Base-by-base conservation (phyloP, 2,797 vertebrate species). In the Labeo calbasu region DNA sequence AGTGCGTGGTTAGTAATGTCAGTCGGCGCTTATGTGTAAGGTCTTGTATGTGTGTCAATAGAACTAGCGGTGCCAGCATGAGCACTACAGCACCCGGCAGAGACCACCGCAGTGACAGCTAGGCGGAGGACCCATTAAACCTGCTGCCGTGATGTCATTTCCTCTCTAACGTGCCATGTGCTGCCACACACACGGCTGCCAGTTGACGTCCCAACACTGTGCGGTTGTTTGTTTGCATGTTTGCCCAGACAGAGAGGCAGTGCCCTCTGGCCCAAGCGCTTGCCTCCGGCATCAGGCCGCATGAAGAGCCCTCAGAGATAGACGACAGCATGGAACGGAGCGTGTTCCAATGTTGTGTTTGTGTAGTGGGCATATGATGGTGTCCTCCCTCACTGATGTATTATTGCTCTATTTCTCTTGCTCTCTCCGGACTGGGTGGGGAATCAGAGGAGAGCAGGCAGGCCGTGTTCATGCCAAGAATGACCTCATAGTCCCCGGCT, bases 401-500 rank as follows among this genome's bases (percentile, higher is more conserved):
- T 19, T 65, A 78, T 77, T 48, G 65, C 59, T 65, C 61, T 75
- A 76, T 82, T 59, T 66, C 84, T 84, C n/a, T 81, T 53, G 55
- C 82, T 82, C 83, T 78, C 83, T 81, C 21, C 46, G 53, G 78
- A 40, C 72, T 85, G 86, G 81, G 86, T 82, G 84, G 84, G 48
- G 84, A 88, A 84, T 77, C 66, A 69, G 72, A 76, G 48, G 73
- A 87, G 86, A 87, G 75, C 75, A 87, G 89, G 86, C 87, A 92
- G 91, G 91, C 92, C 90, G 68, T 77, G 53, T 88, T 89, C 84
- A 79, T 91, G 92, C 94, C 94, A 94, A 93, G 90, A 92, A 92
- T 94, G 90, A 95, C 92, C 94, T 94, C 92, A 93, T 92, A 89
- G 90, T 84, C 88, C 92, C 94, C 93, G 87, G 90, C 91, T 87